Evolutionary conservation across 1,140 invertebrate species (phyloP).

Genomic region (Heliconius himera): DNA sequence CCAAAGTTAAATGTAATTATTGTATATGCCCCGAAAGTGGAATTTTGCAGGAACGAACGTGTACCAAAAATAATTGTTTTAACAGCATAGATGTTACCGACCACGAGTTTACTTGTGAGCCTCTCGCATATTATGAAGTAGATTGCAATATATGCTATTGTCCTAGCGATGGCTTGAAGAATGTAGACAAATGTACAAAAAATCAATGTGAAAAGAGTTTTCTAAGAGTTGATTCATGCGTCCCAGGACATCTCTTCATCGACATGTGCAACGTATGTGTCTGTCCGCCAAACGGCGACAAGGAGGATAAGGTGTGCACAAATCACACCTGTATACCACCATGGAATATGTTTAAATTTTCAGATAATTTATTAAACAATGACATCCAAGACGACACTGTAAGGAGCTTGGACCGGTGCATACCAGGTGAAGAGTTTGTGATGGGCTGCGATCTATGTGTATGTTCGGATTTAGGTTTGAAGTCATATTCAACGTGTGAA

Average conservation of each 20-base stretch:
- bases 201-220: conserved; percentile 63
- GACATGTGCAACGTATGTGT: conserved; percentile 78
- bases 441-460: conserved; percentile 63
- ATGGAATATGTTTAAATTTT: conserved; percentile 60
- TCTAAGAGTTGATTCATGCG: conserved; percentile 60
- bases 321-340: conserved; percentile 54
- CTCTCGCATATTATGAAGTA: conserved; percentile 66
- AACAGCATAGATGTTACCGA: conserved; percentile 35
- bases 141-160: conserved; percentile 74
- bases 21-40: conserved; percentile 70
- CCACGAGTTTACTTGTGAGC: conserved; percentile 62
- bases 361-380: conserved; percentile 51
- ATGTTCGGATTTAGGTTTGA: conserved; percentile 68
- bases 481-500: conserved; percentile 60
- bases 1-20: conserved; percentile 64
- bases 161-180: conserved; percentile 63
- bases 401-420: conserved; percentile 62
- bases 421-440: conserved; percentile 68
- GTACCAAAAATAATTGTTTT: conserved; percentile 65
- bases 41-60: conserved; percentile 51
- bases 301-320: conserved; percentile 70
- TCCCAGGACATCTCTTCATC: conserved; percentile 68
- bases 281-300: conserved; percentile 75
- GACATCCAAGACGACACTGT: conserved; percentile 39
- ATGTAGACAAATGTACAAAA: conserved; percentile 67